Evolutionary conservation across 2,888 invertebrate genomes (phyloP).

Genomic region (Drosophila setosimentum): DNA sequence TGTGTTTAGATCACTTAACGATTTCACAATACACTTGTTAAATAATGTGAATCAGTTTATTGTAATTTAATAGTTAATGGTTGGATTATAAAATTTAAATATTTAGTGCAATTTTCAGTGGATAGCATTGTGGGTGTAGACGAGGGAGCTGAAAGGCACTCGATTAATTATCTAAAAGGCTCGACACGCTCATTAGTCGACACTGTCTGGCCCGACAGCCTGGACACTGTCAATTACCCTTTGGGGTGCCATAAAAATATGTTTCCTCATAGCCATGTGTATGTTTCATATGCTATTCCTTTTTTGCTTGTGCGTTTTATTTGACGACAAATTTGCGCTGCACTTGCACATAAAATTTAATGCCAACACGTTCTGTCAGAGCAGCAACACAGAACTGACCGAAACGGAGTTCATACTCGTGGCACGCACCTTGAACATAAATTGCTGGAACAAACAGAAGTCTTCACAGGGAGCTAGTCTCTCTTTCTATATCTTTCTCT

Average conservation of each 20-base stretch:
- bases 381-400: conserved; percentile 43
- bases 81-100: background rate
- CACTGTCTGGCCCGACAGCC: conserved; percentile 36
- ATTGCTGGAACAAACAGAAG: conserved; percentile 56
- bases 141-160: conserved; percentile 59
- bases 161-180: conserved; percentile 76
- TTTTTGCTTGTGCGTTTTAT: conserved; percentile 22
- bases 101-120: background rate
- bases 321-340: conserved; percentile 61
- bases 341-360: conserved; percentile 77
- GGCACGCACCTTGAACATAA: conserved; percentile 78
- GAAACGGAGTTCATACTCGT: conserved; percentile 61
- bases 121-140: conserved; percentile 22
- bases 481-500: background rate
- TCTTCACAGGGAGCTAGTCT: conserved; percentile 11
- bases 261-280: conserved; percentile 54
- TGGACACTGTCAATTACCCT: conserved; percentile 67
- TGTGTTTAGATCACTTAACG: background rate
- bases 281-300: conserved; percentile 36
- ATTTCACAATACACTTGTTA: background rate
- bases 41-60: background rate
- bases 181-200: conserved; percentile 71
- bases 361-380: conserved; percentile 69
- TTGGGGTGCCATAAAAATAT: conserved; percentile 78
- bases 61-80: background rate